Evolutionary conservation across 1,140 invertebrate species (phyloP).

Genomic region (Lutraria rhynchaena): DNA sequence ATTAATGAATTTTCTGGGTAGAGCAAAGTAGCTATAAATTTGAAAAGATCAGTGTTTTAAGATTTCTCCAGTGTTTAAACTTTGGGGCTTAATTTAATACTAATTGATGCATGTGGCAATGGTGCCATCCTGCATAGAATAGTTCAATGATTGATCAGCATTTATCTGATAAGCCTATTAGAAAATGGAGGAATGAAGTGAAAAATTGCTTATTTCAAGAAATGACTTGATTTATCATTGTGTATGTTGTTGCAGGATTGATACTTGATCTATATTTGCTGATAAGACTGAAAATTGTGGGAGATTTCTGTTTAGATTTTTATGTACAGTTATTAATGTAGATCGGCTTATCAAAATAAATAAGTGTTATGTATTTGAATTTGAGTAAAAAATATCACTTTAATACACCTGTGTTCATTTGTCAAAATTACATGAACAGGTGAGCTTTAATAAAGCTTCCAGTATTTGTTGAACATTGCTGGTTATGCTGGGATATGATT

Average conservation of each 20-base stretch:
- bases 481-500: too few relatives aligned
- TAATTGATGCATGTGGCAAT: slow-evolving; percentile 46
- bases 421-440: too few relatives aligned
- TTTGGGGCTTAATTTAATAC: slow-evolving; percentile 27
- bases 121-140: slow-evolving; percentile 14
- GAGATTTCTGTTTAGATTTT: slow-evolving; percentile 10
- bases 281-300: slow-evolving; percentile 9
- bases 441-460: too few relatives aligned
- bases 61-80: slow-evolving; percentile 4
- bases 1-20: too few relatives aligned
- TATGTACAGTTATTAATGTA: not conserved
- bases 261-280: slow-evolving; percentile 36
- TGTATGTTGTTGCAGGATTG: not conserved
- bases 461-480: too few relatives aligned
- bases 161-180: slow-evolving; percentile 38
- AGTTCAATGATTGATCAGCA: slow-evolving; percentile 7
- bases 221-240: slow-evolving; percentile 30
- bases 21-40: too few relatives aligned
- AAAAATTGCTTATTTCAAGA: slow-evolving; percentile 36
- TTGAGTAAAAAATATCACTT: not conserved
- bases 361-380: slow-evolving; percentile 42
- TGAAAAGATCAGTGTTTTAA: slow-evolving; percentile 8
- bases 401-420: slow-evolving; percentile 36
- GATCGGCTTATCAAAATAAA: slow-evolving; percentile 22
- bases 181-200: slow-evolving; percentile 31